Evolutionary conservation across 2,888 invertebrate species (phyloP).

Genomic region (Endotricha flammealis): DNA sequence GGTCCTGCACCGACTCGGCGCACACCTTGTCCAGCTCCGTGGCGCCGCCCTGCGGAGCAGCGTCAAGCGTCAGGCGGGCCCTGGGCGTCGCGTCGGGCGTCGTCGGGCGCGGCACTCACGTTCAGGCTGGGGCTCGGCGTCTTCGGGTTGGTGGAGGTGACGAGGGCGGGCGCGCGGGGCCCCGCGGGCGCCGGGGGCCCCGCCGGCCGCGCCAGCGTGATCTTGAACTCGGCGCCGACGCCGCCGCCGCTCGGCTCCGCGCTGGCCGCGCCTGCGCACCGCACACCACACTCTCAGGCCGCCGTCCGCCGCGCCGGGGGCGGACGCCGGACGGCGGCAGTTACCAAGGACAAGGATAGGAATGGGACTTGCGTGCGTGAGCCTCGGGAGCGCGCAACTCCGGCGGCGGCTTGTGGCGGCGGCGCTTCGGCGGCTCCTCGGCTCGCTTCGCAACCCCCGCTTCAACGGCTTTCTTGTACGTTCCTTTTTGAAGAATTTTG

Average conservation of each 20-base stretch:
- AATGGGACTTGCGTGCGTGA: conserved; percentile 14
- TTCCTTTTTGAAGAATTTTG: too few species aligned
- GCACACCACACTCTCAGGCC: not conserved
- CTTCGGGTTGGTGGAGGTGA: not conserved
- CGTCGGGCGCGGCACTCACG: not conserved
- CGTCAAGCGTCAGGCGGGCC: too few species aligned
- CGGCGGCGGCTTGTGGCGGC: conserved; percentile 25
- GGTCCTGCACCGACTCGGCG: conserved; percentile 90
- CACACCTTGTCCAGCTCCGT: conserved; percentile 86
- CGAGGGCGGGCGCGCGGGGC: not conserved
- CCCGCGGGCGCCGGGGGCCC: conserved; percentile 61
- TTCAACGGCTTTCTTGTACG: too few species aligned
- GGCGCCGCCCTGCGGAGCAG: conserved; percentile 38
- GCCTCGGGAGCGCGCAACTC: conserved; percentile 34
- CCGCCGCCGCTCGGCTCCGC: conserved; percentile 27
- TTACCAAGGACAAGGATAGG: conserved; percentile 8
- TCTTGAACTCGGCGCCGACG: conserved; percentile 80
- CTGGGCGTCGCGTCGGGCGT: not conserved
- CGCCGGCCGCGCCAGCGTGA: conserved; percentile 74
- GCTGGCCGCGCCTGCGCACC: not conserved
- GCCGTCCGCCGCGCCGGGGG: conserved; percentile 16
- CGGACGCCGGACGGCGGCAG: conserved; percentile 10
- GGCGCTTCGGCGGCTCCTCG: not conserved
- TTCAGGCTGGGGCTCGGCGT: not conserved
- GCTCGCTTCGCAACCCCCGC: not conserved